A percentile compares a stretch with the other conserved stretches of the same genome.
Evolutionary conservation across 2,113 vertebrate genomes (phyloP).

Genomic region (Oenanthe oenanthe): DNA sequence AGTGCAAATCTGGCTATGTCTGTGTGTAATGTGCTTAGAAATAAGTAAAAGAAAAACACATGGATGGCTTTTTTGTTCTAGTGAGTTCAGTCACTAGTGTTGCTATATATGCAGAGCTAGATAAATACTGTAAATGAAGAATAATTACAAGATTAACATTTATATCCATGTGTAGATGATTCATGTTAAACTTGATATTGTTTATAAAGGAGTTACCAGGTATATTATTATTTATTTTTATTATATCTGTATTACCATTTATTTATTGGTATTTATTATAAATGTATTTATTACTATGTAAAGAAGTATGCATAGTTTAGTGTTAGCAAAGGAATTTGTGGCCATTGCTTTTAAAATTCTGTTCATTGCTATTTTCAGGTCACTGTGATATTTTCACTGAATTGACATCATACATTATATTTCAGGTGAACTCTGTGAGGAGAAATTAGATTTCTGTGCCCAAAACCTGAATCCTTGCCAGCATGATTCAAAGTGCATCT

Average conservation of each 20-base stretch:
- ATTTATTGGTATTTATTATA: background rate
- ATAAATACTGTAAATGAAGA: background rate
- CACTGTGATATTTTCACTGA: background rate
- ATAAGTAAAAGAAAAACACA: background rate
- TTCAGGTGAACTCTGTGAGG: conserved; percentile 94
- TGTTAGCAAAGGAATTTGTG: background rate
- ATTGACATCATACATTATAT: conserved; percentile 42
- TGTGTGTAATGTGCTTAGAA: background rate
- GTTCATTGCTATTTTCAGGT: background rate
- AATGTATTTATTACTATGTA: background rate
- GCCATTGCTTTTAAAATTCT: background rate
- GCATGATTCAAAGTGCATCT: conserved; percentile 95
- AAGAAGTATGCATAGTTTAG: background rate
- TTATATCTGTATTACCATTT: background rate
- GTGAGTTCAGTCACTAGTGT: background rate
- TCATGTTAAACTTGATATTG: background rate
- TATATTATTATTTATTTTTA: background rate
- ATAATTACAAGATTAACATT: background rate
- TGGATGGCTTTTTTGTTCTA: background rate
- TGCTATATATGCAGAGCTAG: background rate
- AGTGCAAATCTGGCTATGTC: background rate
- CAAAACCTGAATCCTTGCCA: conserved; percentile 93
- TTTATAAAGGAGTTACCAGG: background rate
- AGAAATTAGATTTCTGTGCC: conserved; percentile 96
- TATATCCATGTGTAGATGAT: background rate